Conservation (phyloP, 2,888 invertebrate species). For the Tiphia femorata region DNA sequence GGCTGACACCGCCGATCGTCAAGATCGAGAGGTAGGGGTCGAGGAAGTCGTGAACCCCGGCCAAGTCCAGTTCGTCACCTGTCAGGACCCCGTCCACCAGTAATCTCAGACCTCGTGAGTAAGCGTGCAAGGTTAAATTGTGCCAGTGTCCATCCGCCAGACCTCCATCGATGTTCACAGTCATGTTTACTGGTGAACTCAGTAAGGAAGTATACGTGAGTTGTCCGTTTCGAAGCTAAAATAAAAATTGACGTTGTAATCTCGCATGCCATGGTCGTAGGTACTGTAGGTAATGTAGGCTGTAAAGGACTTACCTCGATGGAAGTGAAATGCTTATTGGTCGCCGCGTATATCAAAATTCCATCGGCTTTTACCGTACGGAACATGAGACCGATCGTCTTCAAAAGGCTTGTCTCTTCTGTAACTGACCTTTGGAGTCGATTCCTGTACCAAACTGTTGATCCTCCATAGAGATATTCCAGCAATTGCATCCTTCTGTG, state of each 20-base stretch:
- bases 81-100: slow-evolving; percentile 79
- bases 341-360: slow-evolving; percentile 87
- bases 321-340: slow-evolving; percentile 88
- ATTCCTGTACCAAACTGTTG: slow-evolving; percentile 76
- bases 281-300: background rate
- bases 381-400: slow-evolving; percentile 84
- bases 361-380: slow-evolving; percentile 84
- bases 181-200: slow-evolving; percentile 86
- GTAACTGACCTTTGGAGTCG: slow-evolving; percentile 46
- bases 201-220: slow-evolving; percentile 85
- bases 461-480: slow-evolving; percentile 82
- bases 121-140: slow-evolving; percentile 83
- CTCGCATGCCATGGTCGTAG: background rate
- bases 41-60: slow-evolving; percentile 90
- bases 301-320: slow-evolving; percentile 77
- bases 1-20: slow-evolving; percentile 82
- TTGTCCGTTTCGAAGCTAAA: slow-evolving; percentile 78
- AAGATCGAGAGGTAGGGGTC: slow-evolving; percentile 89
- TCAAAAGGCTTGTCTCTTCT: slow-evolving; percentile 64
- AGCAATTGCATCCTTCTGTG: slow-evolving; percentile 89
- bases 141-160: slow-evolving; percentile 89
- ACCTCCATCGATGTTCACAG: slow-evolving; percentile 74
- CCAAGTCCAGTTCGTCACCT: slow-evolving; percentile 88
- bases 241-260: background rate
- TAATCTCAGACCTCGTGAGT: slow-evolving; percentile 79